A percentile compares a stretch with the other conserved stretches of the same genome.
Conservation (phyloP, 2,888 invertebrate genomes). For the Hypolimnas misippus region DNA sequence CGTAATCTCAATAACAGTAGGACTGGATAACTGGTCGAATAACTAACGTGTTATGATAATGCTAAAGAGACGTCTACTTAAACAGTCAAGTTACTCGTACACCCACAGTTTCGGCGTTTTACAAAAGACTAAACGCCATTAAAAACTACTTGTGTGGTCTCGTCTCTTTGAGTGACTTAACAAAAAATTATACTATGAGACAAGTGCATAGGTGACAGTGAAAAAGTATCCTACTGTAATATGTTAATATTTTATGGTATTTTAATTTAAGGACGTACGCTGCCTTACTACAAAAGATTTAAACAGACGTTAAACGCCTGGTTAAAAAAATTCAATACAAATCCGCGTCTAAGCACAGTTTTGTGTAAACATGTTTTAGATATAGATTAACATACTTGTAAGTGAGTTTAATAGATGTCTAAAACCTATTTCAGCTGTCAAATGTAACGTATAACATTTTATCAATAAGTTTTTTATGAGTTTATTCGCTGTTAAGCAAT, state of each 20-base stretch:
- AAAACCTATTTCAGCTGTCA: no score
- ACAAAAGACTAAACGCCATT: conserved; percentile 12
- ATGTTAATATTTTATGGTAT: not conserved
- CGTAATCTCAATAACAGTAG: conserved; percentile 9
- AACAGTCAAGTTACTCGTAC: conserved; percentile 15
- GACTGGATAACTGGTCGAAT: not conserved
- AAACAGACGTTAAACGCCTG: no score
- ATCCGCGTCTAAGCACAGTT: no score
- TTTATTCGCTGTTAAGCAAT: no score
- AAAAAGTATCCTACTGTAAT: not conserved
- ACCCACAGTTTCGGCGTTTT: conserved; percentile 24
- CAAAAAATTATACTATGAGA: conserved; percentile 18
- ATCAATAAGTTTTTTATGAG: no score
- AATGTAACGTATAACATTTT: no score
- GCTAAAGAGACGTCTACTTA: conserved; percentile 2
- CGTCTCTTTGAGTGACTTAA: conserved; percentile 18
- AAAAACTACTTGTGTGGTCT: conserved; percentile 28
- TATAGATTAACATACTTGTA: no score
- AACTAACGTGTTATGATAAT: conserved; percentile 11
- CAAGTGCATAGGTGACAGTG: conserved; percentile 15
- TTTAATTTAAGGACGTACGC: no score
- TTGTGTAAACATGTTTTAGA: no score
- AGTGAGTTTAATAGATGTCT: no score
- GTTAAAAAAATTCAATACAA: no score
- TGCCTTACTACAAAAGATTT: no score